Evolutionary conservation across 2,888 invertebrate genomes (phyloP).

Genomic region (Acleris laterana): DNA sequence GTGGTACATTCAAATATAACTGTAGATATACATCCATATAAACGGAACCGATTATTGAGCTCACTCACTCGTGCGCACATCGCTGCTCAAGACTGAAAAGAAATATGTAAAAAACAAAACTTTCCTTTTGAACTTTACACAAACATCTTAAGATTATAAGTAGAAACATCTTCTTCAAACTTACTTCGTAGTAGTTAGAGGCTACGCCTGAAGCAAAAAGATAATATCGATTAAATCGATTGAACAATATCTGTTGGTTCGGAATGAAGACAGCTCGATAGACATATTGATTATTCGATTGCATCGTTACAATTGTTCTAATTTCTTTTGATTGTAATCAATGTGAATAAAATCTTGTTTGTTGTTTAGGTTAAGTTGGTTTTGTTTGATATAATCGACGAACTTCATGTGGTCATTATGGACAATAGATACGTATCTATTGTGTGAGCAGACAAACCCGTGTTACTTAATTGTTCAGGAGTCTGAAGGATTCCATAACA

Average conservation of each 20-base stretch:
- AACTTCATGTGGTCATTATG: too few relatives aligned
- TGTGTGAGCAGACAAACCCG: too few relatives aligned
- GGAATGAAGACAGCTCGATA: slow-evolving; percentile 29
- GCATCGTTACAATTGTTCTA: slow-evolving; percentile 20
- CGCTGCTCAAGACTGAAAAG: neutral
- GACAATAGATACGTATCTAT: too few relatives aligned
- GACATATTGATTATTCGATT: slow-evolving; percentile 17
- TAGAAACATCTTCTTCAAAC: neutral
- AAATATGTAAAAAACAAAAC: neutral
- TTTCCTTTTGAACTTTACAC: slow-evolving; percentile 1
- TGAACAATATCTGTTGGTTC: slow-evolving; percentile 1
- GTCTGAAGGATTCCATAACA: too few relatives aligned
- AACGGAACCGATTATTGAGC: too few relatives aligned
- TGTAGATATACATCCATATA: too few relatives aligned
- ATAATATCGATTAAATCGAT: neutral
- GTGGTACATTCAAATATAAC: too few relatives aligned
- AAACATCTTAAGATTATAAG: neutral
- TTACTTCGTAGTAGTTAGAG: neutral
- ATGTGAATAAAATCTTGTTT: neutral
- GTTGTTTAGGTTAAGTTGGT: neutral
- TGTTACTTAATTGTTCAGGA: too few relatives aligned
- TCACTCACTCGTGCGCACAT: slow-evolving; percentile 29
- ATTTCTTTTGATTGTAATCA: slow-evolving; percentile 21
- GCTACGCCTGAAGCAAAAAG: slow-evolving; percentile 1
- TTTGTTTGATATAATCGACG: too few relatives aligned